Base-by-base conservation (phyloP, 2,113 vertebrate species). In the Leucopternis melanops region DNA sequence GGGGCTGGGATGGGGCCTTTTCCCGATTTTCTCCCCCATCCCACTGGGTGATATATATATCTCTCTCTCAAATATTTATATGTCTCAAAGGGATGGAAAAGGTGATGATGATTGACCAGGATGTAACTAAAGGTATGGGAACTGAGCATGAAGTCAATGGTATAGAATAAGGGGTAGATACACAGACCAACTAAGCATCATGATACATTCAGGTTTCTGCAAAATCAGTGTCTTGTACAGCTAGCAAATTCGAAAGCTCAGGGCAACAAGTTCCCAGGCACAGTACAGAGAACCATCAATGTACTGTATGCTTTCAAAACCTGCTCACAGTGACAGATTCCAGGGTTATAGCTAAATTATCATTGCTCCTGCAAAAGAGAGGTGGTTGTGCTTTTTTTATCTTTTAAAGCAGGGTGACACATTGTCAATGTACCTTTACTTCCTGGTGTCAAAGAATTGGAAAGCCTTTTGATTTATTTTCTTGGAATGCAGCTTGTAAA, bases 261-360 rank as follows among this genome's bases (percentile, higher is more conserved):
- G 96, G 88, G 95, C 96, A 97, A 95, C 2, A 14, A 96, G 82
- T 86, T 97, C 88, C 92, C 61, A 94, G 77, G 55, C 66, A 90
- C 94, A 83, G 6, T 25, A 94, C 73, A 95, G 95, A 66, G 96
- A 94, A 63, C 50, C n/a, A 78, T 90, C 83, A 84, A 69, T 36
- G 45, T 86, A 89, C 65, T 94, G 80, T 61, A 88, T 82, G 93
- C 91, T 96, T 94, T 77, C 58, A 90, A 96, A 96, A 92, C 70
- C 85, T 91, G 90, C 87, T 94, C 86, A 94, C 57, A 58, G 58
- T 72, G 82, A 87, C 94, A 97, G 52, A 86, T 94, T 92, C 86
- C 84, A 94, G 95, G 81, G 86, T 85, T 92, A 62, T 4, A 95
- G 44, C 59, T 91, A 79, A 95, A 87, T 87, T 85, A 92, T 61